Conservation (phyloP, 2,888 invertebrate genomes). For the Cataglyphis albicans region DNA sequence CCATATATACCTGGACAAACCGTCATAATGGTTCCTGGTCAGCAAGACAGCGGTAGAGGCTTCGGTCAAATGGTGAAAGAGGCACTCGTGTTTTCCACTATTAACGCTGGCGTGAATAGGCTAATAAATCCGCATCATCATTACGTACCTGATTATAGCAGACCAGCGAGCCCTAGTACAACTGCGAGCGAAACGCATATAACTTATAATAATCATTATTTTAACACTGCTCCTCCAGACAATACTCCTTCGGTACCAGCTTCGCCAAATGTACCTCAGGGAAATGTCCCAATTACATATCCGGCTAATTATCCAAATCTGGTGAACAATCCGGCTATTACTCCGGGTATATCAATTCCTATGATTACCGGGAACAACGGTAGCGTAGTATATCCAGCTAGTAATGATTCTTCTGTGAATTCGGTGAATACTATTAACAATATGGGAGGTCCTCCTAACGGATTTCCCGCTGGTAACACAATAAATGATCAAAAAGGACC, state of each 20-base stretch:
- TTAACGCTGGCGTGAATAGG: constrained; percentile 78
- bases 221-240: constrained; percentile 42
- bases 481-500: constrained; percentile 15
- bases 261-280: constrained; percentile 19
- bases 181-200: constrained; percentile 66
- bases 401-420: not conserved
- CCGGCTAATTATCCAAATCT: constrained; percentile 31
- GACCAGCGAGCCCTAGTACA: constrained; percentile 17
- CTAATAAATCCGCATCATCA: constrained; percentile 71
- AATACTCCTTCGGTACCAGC: constrained; percentile 34
- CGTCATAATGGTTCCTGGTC: constrained; percentile 67
- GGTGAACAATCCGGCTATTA: constrained; percentile 21
- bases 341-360: constrained; percentile 29
- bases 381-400: constrained; percentile 9
- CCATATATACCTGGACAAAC: constrained; percentile 78
- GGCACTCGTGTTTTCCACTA: constrained; percentile 76
- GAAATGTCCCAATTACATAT: not conserved
- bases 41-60: constrained; percentile 69
- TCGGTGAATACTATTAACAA: not conserved
- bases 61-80: constrained; percentile 78
- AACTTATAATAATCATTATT: constrained; percentile 78
- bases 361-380: constrained; percentile 11
- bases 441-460: not conserved
- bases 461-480: not conserved
- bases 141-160: constrained; percentile 32